These are phyloP conservation scores for Caenorhabditis sp. DNA, from an alignment of 2,888 invertebrate genomes.

Conservation along the genomic window DNA sequence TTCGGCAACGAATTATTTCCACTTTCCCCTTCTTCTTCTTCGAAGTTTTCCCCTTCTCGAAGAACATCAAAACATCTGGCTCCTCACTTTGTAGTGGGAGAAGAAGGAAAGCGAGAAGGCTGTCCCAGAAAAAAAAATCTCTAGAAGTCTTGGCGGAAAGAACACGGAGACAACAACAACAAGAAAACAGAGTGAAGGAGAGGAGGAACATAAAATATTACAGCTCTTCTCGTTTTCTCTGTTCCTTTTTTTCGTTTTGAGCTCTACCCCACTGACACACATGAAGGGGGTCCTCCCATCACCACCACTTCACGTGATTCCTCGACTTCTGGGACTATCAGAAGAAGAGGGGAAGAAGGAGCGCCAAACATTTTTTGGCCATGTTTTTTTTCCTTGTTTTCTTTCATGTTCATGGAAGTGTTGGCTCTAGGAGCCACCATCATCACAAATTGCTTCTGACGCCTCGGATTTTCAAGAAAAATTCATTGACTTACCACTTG, in stretches of 20 bases:
- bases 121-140: constrained; percentile 9
- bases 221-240: constrained; percentile 35
- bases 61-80: constrained; percentile 45
- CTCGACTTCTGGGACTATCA: constrained; percentile 25
- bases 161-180: constrained; percentile 31
- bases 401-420: constrained; percentile 29
- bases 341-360: constrained; percentile 6
- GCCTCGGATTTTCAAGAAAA: constrained; percentile 9
- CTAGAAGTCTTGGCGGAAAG: constrained; percentile 12
- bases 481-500: constrained; percentile 44
- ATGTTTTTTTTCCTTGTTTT: constrained; percentile 20
- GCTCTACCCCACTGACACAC: neutral
- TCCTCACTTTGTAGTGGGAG: constrained; percentile 20
- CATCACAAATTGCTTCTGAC: constrained; percentile 48
- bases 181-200: constrained; percentile 33
- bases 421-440: constrained; percentile 23
- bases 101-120: constrained; percentile 20
- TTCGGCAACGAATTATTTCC: constrained; percentile 9
- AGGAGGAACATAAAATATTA: constrained; percentile 59
- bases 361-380: constrained; percentile 15
- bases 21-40: neutral
- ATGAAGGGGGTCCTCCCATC: constrained; percentile 14
- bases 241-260: constrained; percentile 22
- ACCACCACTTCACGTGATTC: constrained; percentile 55
- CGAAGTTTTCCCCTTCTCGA: constrained; percentile 22